Evolutionary conservation across 2,888 invertebrate genomes (phyloP), one percentile per base, ranked within the genome.

Genomic region (Willowsia nigromaculata): DNA sequence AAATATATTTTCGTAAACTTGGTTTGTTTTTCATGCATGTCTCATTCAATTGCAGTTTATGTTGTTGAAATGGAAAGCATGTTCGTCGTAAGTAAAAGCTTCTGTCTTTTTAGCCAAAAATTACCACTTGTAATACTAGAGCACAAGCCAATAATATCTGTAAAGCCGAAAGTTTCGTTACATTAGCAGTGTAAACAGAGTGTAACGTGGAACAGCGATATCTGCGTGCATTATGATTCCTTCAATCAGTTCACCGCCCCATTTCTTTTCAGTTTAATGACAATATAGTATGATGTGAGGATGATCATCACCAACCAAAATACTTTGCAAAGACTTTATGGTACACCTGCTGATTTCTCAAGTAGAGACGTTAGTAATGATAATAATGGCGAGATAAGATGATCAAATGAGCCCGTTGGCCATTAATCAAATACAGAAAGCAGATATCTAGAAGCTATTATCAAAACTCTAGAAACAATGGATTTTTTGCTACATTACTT

Each of bases 1-100:
- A 56, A 47, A 37, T 76, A 40, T 50, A 47, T 30, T 76, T 76
- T 25, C 18, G n/a, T 47, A n/a, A n/a, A 37, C 22, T 30, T 76
- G 53, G 76, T 76, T n/a, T 40, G 50, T 76, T 47, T 76, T 43
- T 76, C 74, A 50, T 47, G 43, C 74, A 50, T 50, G 50, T 50
- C 47, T 30, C 74, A 76, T 76, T 76, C 50, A 50, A 76, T 76
- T 50, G 30, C 6, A 11, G 27, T 50, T 76, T 47, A 50, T 76
- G n/a, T n/a, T n/a, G n/a, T 76, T 76, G 27, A 76, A 50, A 76
- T 76, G n/a, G 40, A 76, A 76, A 76, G 27, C 74, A 76, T 50
- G 74, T 50, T 33, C 7, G 50, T 33, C 9, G n/a, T 50, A 43
- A 76, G 47, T 47, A 47, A 76, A 27, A 76, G 74, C 50, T 76